phyloP scores from a whole-genome alignment of 2,113 vertebrate genomes.

The Elgaria multicarinata region DNA sequence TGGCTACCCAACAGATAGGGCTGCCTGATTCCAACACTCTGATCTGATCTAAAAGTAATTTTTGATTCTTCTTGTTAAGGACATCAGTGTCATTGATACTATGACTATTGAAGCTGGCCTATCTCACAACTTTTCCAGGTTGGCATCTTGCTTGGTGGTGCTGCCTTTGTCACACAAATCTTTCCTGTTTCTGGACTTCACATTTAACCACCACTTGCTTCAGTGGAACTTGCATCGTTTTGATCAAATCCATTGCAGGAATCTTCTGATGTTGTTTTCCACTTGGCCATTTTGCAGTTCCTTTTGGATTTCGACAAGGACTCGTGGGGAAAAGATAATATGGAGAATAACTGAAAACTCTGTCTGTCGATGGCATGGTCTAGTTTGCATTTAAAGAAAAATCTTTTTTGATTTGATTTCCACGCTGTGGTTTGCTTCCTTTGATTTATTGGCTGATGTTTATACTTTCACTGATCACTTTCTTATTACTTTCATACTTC shows the following conservation, averaged over 20 bases:
- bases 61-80: neutral
- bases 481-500: constrained; percentile 70
- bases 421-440: constrained; percentile 18
- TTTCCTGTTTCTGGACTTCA: neutral
- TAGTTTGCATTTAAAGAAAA: constrained; percentile 35
- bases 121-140: neutral
- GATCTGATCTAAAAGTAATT: neutral
- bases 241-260: accelerated
- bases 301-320: constrained; percentile 6
- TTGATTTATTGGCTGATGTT: constrained; percentile 75
- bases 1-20: neutral
- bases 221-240: neutral
- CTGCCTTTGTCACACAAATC: neutral
- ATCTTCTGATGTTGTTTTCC: neutral
- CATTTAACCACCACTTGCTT: neutral
- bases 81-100: neutral
- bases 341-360: neutral
- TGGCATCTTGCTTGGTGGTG: neutral
- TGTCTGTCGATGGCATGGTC: neutral
- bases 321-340: neutral
- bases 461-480: constrained; percentile 78
- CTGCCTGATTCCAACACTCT: neutral
- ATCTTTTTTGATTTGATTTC: constrained; percentile 39
- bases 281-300: constrained; percentile 1
- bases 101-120: neutral